A percentile compares a stretch with the other conserved stretches of the same genome.
These are phyloP conservation scores for Cyclargus thomasi DNA, from an alignment of 1,140 invertebrate genomes.

Conservation along the genomic window DNA sequence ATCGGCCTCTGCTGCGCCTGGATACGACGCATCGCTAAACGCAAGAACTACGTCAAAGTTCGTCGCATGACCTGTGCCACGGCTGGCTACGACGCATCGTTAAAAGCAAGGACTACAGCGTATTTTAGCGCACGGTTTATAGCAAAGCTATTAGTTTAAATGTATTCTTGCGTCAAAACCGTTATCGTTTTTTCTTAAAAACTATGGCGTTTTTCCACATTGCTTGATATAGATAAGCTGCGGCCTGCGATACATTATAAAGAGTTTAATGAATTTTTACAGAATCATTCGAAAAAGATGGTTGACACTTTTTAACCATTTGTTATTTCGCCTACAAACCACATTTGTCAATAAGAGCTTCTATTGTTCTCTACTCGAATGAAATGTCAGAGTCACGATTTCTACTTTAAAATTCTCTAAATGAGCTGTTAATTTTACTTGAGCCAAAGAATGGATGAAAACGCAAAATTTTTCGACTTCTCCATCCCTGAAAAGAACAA, in stretches of 20 bases:
- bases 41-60: background rate
- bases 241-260: no score
- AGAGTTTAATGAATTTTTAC: no score
- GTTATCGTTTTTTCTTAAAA: no score
- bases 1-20: no score
- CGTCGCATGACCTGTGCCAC: background rate
- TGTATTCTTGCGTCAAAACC: no score
- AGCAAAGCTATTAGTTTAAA: no score
- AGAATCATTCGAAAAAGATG: no score
- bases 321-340: background rate
- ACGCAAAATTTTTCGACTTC: background rate
- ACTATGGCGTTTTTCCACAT: no score
- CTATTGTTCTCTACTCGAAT: background rate
- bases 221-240: no score
- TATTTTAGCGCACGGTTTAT: no score
- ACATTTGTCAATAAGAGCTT: background rate
- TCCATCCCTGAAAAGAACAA: slow-evolving; percentile 44
- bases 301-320: no score
- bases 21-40: background rate
- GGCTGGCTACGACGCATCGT: background rate
- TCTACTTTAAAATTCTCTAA: background rate
- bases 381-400: slow-evolving; percentile 8
- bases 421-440: background rate
- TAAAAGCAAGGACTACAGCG: background rate
- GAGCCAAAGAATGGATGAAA: background rate